Conservation (phyloP, 2,888 invertebrate genomes). For the Coecobrya sp. region DNA sequence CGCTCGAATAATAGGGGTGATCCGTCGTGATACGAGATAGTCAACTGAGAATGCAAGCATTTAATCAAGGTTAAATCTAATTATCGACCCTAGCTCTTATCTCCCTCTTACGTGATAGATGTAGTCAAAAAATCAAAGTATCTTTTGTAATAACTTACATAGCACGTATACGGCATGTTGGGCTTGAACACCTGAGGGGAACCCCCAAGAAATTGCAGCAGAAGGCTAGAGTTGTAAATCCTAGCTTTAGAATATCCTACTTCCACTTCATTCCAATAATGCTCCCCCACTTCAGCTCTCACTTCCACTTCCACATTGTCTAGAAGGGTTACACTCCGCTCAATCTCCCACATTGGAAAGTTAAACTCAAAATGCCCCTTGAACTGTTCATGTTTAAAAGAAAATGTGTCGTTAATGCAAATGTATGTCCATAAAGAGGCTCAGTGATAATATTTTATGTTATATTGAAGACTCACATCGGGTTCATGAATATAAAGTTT, state of each 20-base stretch:
- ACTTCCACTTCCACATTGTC: slow-evolving; percentile 94
- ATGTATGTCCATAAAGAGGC: neutral
- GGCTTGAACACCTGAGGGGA: slow-evolving; percentile 98
- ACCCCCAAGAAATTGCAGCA: slow-evolving; percentile 94
- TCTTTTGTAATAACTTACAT: slow-evolving; percentile 90
- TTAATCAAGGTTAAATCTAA: slow-evolving; percentile 72
- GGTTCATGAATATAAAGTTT: slow-evolving; percentile 69
- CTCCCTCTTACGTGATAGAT: slow-evolving; percentile 84
- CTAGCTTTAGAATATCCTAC: slow-evolving; percentile 96
- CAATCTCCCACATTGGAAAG: slow-evolving; percentile 94
- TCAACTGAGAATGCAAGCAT: slow-evolving; percentile 90
- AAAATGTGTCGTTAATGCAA: slow-evolving; percentile 33
- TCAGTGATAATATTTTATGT: neutral
- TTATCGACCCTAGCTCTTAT: slow-evolving; percentile 64
- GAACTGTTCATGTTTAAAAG: slow-evolving; percentile 90
- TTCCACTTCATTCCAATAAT: slow-evolving; percentile 94
- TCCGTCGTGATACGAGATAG: slow-evolving; percentile 97
- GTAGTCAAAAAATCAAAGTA: slow-evolving; percentile 43
- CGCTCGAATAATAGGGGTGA: slow-evolving; percentile 92
- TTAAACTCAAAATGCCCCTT: slow-evolving; percentile 95
- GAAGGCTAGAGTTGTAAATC: slow-evolving; percentile 95
- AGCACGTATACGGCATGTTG: slow-evolving; percentile 95
- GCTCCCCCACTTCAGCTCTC: slow-evolving; percentile 95
- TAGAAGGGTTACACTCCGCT: slow-evolving; percentile 90
- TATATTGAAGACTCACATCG: slow-evolving; percentile 44